Conservation (phyloP, 2,113 vertebrate species). For the Osmerus mordax region DNA sequence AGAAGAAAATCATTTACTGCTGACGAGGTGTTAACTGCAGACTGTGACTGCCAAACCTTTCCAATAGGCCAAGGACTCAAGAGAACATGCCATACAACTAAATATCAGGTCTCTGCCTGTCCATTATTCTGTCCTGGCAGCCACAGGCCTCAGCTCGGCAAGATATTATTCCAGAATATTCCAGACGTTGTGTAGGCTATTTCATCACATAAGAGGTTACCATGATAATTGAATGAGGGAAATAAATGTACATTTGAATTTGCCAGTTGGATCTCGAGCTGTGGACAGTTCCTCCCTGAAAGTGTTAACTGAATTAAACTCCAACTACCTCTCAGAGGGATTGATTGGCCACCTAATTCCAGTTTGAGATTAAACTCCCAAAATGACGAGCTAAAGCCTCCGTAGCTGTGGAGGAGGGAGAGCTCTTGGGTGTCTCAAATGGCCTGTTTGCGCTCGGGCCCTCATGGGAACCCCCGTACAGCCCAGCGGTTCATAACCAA, state of each 20-base stretch:
- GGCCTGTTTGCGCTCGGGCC: constrained; percentile 46
- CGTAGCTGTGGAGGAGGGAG: constrained; percentile 18
- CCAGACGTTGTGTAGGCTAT: constrained; percentile 10
- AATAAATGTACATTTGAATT: constrained; percentile 4
- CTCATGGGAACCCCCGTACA: constrained; percentile 58
- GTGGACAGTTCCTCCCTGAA: neutral
- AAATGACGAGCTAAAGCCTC: constrained; percentile 13
- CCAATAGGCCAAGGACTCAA: constrained; percentile 37
- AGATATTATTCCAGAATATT: neutral
- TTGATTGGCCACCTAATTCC: constrained; percentile 1
- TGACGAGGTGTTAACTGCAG: constrained; percentile 52
- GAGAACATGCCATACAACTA: constrained; percentile 27
- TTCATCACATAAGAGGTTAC: constrained; percentile 21
- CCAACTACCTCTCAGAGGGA: constrained; percentile 9
- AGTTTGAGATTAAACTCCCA: constrained; percentile 37
- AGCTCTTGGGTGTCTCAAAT: constrained; percentile 29
- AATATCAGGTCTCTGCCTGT: constrained; percentile 24
- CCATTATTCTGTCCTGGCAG: neutral
- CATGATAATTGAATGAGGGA: constrained; percentile 9
- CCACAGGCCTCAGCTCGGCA: neutral
- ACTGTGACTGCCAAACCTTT: constrained; percentile 25
- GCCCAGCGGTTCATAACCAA: constrained; percentile 51
- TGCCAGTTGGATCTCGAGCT: neutral
- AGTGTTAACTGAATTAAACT: constrained; percentile 36
- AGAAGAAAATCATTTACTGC: constrained; percentile 60